Base-by-base conservation (phyloP, 2,888 invertebrate species). In the Rambutsinella grinnellia region DNA sequence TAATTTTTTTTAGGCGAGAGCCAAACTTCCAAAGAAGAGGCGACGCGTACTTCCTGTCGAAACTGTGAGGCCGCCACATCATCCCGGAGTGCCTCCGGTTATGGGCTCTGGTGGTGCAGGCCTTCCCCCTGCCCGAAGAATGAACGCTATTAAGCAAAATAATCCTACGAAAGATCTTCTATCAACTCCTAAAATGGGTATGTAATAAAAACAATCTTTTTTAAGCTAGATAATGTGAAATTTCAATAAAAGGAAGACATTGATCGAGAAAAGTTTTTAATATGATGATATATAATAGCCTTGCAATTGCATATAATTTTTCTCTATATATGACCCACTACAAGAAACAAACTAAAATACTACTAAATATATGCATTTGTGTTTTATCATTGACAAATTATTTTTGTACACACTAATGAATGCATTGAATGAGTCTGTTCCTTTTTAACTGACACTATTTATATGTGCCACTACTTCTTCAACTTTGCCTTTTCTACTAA, bases 11-110 rank as follows among this genome's bases (percentile, higher is more conserved):
- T 90, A 98, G 91, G 99, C 99, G 82, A 90, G 99, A 85, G 97
- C 98, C 79, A 99, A 99, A 89, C 91, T 99, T 88, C 99, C 99
- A 81, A 99, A 99, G 90, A 98, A 98, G 89, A 90, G 99, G 83
- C 91, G 99, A 88, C 91, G 98, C 86, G 98, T 99, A 83, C 89
- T 99, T 86, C 97, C 97, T 75, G 97, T 98, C 79, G 99, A 99
- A 87, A 96, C 95, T 84, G 92, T 94, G 24, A 89, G 94, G 85
- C 92, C 91, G 76, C 92, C 92, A 3, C 88, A 89, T 81, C 86
- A 89, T 82, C 89, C 90, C 84, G 86, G 86, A 79, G 85, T 62
- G 82, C 86, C 85, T 71, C 81, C 85, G 81, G 79, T 89, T 27
- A 56, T 68, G 89, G 90, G 85, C 67, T 85, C 85, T 85, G 84